Evolutionary conservation across 2,888 invertebrate species (phyloP).

Genomic region (Cyclophora albipunctata): DNA sequence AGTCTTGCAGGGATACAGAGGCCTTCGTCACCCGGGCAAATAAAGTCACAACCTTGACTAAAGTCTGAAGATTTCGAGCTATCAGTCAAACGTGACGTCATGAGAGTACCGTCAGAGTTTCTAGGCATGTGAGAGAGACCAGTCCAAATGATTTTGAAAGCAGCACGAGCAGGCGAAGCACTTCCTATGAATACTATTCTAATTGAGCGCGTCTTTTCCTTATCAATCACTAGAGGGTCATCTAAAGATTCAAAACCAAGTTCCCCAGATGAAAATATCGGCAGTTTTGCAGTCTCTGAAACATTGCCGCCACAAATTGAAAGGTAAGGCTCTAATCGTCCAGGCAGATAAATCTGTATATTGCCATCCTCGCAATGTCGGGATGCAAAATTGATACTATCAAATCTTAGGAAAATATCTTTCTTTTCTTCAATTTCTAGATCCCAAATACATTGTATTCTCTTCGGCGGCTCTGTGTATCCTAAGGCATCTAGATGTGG

Average conservation of each 20-base stretch:
- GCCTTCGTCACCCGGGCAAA: conserved; percentile 89
- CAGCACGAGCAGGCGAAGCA: conserved; percentile 86
- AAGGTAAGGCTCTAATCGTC: conserved; percentile 82
- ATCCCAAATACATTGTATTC: conserved; percentile 87
- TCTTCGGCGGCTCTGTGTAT: conserved; percentile 79
- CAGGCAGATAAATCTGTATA: conserved; percentile 86
- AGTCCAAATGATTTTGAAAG: conserved; percentile 93
- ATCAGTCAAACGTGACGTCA: conserved; percentile 84
- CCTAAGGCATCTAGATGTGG: conserved; percentile 88
- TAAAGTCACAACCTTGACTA: conserved; percentile 83
- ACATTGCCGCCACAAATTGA: conserved; percentile 92
- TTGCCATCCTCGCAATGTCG: conserved; percentile 91
- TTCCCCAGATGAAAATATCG: conserved; percentile 86
- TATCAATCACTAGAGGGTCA: conserved; percentile 74
- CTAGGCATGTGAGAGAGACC: conserved; percentile 90
- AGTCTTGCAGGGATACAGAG: conserved; percentile 88
- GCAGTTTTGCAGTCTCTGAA: conserved; percentile 84
- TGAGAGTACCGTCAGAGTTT: conserved; percentile 86
- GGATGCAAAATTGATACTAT: conserved; percentile 89
- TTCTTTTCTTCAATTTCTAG: conserved; percentile 87
- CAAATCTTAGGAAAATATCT: conserved; percentile 91
- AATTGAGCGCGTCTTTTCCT: conserved; percentile 78
- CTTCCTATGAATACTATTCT: conserved; percentile 84
- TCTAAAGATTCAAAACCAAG: conserved; percentile 78
- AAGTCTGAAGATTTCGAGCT: conserved; percentile 60